Conservation (phyloP, 2,797 vertebrate species). For the Picus viridis region DNA sequence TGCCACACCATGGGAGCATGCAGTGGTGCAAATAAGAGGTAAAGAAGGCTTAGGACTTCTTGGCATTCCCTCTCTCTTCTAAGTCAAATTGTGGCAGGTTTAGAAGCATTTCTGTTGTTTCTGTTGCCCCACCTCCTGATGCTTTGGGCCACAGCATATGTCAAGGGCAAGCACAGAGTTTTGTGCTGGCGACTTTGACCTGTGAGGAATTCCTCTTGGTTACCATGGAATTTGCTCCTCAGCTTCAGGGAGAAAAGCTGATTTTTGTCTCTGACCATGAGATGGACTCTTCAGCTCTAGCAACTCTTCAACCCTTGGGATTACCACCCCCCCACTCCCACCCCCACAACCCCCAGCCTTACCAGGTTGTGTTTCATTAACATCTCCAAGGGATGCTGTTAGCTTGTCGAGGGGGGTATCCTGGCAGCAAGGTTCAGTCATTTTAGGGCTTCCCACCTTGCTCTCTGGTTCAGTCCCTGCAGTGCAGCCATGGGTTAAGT, state of each 20-base stretch:
- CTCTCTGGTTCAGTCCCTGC: neutral
- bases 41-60: neutral
- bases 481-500: neutral
- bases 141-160: neutral
- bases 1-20: neutral
- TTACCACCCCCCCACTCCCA: neutral
- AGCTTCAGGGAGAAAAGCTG: neutral
- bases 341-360: too few species aligned
- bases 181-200: accelerated
- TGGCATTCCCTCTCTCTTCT: neutral
- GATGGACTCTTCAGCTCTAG: neutral
- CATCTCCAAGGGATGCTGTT: constrained; percentile 3
- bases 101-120: neutral
- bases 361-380: constrained; percentile 10
- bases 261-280: neutral
- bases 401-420: neutral
- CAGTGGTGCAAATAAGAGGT: neutral
- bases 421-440: neutral
- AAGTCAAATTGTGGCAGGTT: neutral
- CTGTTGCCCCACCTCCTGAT: neutral
- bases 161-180: neutral
- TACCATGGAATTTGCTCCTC: neutral
- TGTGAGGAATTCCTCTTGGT: neutral
- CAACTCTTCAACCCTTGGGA: neutral
- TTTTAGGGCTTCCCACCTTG: neutral